Evolutionary conservation across 2,113 vertebrate genomes (phyloP), one percentile per base, ranked within the genome.

Genomic region (Xyrauchen texanus): DNA sequence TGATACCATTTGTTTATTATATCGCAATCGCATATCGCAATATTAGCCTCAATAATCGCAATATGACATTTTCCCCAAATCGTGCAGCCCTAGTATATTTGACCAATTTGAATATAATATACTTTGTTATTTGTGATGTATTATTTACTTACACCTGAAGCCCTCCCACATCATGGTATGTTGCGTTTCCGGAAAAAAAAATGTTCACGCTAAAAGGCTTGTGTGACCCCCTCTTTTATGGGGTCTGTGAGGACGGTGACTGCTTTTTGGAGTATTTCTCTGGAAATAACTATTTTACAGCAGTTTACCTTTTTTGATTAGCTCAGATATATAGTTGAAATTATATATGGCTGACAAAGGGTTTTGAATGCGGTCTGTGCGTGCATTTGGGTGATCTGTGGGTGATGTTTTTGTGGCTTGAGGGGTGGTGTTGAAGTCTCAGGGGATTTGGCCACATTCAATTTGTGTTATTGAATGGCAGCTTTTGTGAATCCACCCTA

Each of bases 371-470:
- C 65, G 8, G 21, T 55, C 49, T 72, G 53, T 63, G 70, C 6
- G 8, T 34, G 58, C 9, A 8, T 15, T 42, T 34, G 21, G 1
- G 21, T 34, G 21, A 34, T 58, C 4, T 46, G 68, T 58, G 12
- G 57, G 53, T 63, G 70, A 6, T 4, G 45, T 11, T 16, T 47
- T 42, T 7, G 7, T 55, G 63, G 76, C 64, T 34, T 64, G 61
- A 80, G 81, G 57, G 69, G 46, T 69, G 68, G 71, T 52, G 65
- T 55, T 63, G 15, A 49, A 71, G 60, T 71, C 73, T 60, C 60
- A 16, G 4, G 82, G 65, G 79, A 86, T 78, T 67, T 2, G 34
- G 21, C 49, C 49, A 69, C 61, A 69, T 69, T 84, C 82, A 80
- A 52, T 78, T 68, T 75, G 73, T 62, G 57, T 77, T 83, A 69